phyloP scores from a whole-genome alignment of 2,113 vertebrate genomes.

The Polyodon spathula region DNA sequence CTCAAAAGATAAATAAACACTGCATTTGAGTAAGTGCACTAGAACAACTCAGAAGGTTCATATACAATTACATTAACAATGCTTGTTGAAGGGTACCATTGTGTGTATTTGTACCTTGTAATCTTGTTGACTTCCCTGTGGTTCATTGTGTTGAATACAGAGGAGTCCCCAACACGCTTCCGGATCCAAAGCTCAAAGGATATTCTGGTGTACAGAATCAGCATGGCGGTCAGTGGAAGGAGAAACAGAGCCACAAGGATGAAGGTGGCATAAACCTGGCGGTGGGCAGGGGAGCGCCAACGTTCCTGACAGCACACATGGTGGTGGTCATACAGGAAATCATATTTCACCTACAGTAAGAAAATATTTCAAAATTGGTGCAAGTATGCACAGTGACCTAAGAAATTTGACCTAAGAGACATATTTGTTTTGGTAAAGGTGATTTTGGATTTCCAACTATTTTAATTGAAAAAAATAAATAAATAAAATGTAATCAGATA shows the following conservation, averaged over 20 bases:
- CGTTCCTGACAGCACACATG: slow-evolving; percentile 69
- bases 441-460: no score
- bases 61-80: neutral
- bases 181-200: slow-evolving; percentile 64
- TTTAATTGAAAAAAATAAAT: no score
- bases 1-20: no score
- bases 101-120: slow-evolving; percentile 39
- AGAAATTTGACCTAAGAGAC: no score
- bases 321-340: slow-evolving; percentile 66
- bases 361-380: neutral
- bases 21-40: no score
- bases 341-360: slow-evolving; percentile 60
- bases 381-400: no score
- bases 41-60: no score
- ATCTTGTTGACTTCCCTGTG: slow-evolving; percentile 64
- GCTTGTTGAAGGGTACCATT: no score
- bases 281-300: slow-evolving; percentile 50
- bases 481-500: no score
- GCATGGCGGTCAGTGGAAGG: slow-evolving; percentile 57
- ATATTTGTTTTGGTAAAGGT: no score
- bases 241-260: slow-evolving; percentile 70
- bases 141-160: slow-evolving; percentile 62
- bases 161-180: slow-evolving; percentile 62
- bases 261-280: slow-evolving; percentile 61
- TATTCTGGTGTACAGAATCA: slow-evolving; percentile 64